Conservation (phyloP, 2,888 invertebrate genomes). For the Yponomeuta malinellus region DNA sequence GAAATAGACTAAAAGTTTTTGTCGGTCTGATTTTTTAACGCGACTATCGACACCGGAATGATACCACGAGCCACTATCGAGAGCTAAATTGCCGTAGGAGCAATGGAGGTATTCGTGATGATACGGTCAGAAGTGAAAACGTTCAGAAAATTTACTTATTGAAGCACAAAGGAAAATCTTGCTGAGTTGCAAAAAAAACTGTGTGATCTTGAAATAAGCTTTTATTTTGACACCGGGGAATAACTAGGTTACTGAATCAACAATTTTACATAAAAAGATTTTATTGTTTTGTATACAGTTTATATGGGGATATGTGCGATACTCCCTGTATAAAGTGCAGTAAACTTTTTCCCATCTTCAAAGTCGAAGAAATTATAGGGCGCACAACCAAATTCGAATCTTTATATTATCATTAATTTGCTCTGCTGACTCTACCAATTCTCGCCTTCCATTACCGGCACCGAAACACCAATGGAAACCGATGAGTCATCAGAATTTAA, state of each 20-base stretch:
- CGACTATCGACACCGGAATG: slow-evolving; percentile 30
- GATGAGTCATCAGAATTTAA: slow-evolving; percentile 71
- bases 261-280: no score
- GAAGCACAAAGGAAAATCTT: no score
- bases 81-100: slow-evolving; percentile 32
- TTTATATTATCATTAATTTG: background rate
- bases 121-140: slow-evolving; percentile 9
- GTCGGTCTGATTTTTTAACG: slow-evolving; percentile 25
- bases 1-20: slow-evolving; percentile 25
- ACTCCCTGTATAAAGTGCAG: no score
- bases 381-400: background rate
- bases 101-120: slow-evolving; percentile 21
- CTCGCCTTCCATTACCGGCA: slow-evolving; percentile 42
- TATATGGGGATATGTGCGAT: no score
- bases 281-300: no score
- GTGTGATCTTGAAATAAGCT: no score
- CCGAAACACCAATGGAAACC: slow-evolving; percentile 57
- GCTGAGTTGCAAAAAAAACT: no score
- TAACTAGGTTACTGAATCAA: no score
- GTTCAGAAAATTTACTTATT: no score
- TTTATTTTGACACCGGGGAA: no score
- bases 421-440: slow-evolving; percentile 22
- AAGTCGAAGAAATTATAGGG: background rate
- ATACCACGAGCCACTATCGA: slow-evolving; percentile 31
- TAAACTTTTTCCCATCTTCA: background rate